Evolutionary conservation across 2,888 invertebrate genomes (phyloP), one percentile per base, ranked within the genome.

Genomic region (Plusia festucae): DNA sequence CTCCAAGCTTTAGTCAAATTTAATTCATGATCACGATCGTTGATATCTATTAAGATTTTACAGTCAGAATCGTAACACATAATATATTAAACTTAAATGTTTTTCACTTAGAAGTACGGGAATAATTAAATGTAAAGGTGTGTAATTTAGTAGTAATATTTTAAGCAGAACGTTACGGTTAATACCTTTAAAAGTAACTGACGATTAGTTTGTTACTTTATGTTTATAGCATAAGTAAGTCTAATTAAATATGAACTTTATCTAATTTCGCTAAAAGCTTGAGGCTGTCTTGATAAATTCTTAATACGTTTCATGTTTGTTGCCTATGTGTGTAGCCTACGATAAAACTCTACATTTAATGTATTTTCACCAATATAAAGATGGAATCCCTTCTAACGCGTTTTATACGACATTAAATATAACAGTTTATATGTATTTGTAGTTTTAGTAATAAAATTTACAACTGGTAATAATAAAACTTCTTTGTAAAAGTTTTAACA

Each of bases 251-350:
- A 15, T 52, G 15, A 52, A 52, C 34, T 30, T 53, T 49, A 49
- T 57, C 46, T 64, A 65, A 69, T 73, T 62, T 60, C 16, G 59
- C 18, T 70, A 27, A 73, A 73, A 69, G 53, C 57, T n/a, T 16
- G 0, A 20, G 7, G 5, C 34, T 8, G 15, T 30, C 13, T 53
- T 0, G n/a, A 11, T 27, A 58, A 1, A 15, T 18, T 54, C 24
- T 53, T 59, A 40, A 56, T 53, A 0, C 20, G 32, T 46, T 20
- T 52, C 22, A 53, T 27, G 53, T 20, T 18, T n/a, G 40, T 40
- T 6, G 7, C n/a, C 30, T 53, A 9, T 34, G 4, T 4, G 44
- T 44, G 56, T 20, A 44, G 62, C 18, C 15, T 34, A n/a, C 24
- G 55, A 24, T 62, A 60, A 63, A 64, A 30, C 1, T 44, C 7